Conservation (phyloP, 2,113 vertebrate species). For the Pseudonaja textilis region DNA sequence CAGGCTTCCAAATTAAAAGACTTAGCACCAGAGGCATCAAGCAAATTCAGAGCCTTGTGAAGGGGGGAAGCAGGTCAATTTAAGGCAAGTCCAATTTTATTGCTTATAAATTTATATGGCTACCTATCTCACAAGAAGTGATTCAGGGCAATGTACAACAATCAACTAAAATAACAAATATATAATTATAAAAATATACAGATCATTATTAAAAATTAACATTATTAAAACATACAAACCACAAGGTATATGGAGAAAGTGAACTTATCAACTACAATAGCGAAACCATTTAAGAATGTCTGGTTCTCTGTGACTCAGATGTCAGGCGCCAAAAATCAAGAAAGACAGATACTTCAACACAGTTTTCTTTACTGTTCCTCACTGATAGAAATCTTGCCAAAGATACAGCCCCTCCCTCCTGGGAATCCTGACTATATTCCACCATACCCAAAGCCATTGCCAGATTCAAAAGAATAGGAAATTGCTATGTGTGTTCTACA, state of each 20-base stretch:
- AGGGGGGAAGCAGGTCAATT: not conserved
- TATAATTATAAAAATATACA: not conserved
- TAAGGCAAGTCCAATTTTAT: not conserved
- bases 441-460: not conserved
- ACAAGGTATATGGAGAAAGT: not conserved
- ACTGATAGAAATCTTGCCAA: not conserved
- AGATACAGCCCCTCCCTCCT: not conserved
- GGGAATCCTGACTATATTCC: not conserved
- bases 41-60: not conserved
- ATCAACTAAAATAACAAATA: too few species aligned
- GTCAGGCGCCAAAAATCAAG: not conserved
- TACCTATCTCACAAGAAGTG: too few species aligned
- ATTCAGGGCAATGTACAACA: too few species aligned
- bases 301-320: not conserved
- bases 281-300: not conserved
- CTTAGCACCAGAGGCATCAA: not conserved
- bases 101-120: too few species aligned
- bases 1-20: not conserved
- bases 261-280: not conserved
- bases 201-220: not conserved
- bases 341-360: not conserved
- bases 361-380: not conserved
- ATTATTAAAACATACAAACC: not conserved
- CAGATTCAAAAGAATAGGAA: not conserved
- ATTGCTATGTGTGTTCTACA: not conserved